A percentile compares a stretch with the other conserved stretches of the same genome.
Evolutionary conservation across 1,140 invertebrate genomes (phyloP).

Genomic region (Sesamia nonagrioides): DNA sequence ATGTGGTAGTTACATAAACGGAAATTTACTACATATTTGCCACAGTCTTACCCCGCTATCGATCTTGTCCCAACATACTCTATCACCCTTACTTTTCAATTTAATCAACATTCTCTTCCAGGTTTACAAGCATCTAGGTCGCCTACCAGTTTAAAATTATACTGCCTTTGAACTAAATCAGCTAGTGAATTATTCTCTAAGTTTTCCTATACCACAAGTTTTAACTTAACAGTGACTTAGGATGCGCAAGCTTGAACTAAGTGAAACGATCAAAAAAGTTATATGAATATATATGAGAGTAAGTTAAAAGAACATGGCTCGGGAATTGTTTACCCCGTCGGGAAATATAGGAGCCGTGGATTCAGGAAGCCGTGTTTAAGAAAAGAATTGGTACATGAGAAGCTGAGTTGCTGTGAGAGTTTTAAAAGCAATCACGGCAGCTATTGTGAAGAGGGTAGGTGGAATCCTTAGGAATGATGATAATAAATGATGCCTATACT

Average conservation of each 20-base stretch:
- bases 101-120: too few relatives aligned
- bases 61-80: too few relatives aligned
- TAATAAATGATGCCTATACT: too few relatives aligned
- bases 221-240: constrained; percentile 1
- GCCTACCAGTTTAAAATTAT: background rate
- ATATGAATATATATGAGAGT: constrained; percentile 27
- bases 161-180: background rate
- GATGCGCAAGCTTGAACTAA: background rate
- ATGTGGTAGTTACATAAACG: too few relatives aligned
- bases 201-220: constrained; percentile 16
- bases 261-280: background rate
- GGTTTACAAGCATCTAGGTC: too few relatives aligned
- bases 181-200: background rate
- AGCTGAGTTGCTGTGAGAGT: background rate
- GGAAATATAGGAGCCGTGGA: background rate
- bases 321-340: constrained; percentile 3
- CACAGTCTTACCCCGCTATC: too few relatives aligned
- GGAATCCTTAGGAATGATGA: too few relatives aligned
- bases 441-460: too few relatives aligned
- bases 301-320: background rate
- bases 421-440: too few relatives aligned
- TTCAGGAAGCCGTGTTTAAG: background rate
- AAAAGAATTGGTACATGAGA: background rate
- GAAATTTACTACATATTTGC: too few relatives aligned
- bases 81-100: too few relatives aligned